phyloP scores from a whole-genome alignment of 2,113 vertebrate genomes.

The Clupea harengus region DNA sequence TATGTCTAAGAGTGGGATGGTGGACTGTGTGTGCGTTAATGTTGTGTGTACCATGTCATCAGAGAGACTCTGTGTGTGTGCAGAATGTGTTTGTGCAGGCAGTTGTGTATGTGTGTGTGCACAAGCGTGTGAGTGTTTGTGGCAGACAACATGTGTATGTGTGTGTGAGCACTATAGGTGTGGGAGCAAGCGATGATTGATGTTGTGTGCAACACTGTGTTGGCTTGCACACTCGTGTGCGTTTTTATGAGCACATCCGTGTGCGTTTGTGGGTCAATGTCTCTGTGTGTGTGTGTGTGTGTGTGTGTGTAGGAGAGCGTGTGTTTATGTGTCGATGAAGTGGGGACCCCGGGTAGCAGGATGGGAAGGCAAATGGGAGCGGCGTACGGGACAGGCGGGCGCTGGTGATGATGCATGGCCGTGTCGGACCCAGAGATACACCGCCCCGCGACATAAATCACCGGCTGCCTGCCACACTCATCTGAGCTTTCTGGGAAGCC shows the following conservation, averaged over 20 bases:
- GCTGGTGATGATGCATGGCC: neutral
- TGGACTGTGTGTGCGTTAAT: neutral
- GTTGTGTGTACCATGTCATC: neutral
- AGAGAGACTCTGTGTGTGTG: too few species aligned
- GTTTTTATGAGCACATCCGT: neutral
- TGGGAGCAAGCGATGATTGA: neutral
- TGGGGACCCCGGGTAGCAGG: neutral
- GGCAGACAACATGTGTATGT: neutral
- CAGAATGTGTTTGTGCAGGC: too few species aligned
- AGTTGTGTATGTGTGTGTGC: neutral
- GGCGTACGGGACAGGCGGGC: neutral
- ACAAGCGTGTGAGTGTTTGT: neutral
- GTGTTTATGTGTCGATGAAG: neutral
- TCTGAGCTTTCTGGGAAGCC: neutral
- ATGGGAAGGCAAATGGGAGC: neutral
- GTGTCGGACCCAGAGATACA: slow-evolving; percentile 3
- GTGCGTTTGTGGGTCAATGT: neutral
- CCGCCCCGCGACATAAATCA: neutral
- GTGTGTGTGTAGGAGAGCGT: neutral
- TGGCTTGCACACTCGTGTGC: too few species aligned
- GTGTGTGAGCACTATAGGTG: neutral
- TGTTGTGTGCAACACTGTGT: neutral
- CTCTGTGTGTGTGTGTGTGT: neutral
- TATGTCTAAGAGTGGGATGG: neutral
- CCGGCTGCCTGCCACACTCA: neutral